These are phyloP conservation scores for Ricordea florida DNA, from an alignment of 92 coral and sea anemone species.

Conservation along the genomic window DNA sequence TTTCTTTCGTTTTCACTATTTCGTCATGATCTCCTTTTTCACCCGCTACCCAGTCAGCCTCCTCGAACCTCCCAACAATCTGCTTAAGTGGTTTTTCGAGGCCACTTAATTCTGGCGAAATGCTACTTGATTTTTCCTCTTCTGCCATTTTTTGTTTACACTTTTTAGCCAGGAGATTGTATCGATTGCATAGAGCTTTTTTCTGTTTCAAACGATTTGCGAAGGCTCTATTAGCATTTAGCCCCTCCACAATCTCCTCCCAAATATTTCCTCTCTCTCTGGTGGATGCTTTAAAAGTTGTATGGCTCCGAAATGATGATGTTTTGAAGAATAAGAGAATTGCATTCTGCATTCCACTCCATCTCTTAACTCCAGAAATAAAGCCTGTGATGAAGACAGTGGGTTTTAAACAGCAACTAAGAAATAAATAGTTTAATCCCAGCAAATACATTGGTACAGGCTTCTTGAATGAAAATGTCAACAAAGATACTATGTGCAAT, in stretches of 20 bases:
- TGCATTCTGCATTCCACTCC: constrained; percentile 1
- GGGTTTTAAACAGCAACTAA: no score
- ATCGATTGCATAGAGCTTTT: constrained; percentile 30
- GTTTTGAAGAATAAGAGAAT: background rate
- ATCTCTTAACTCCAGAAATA: no score
- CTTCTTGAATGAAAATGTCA: no score
- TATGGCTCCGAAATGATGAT: background rate
- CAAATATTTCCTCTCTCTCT: no score
- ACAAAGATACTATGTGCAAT: no score
- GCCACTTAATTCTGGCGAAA: constrained; percentile 23
- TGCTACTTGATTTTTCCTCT: constrained; percentile 37
- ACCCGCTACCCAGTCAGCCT: constrained; percentile 9
- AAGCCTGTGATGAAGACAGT: no score
- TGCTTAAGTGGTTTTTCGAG: constrained; percentile 14
- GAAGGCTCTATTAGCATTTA: background rate
- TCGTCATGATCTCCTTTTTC: background rate
- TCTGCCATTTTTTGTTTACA: constrained; percentile 33
- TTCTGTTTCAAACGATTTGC: background rate
- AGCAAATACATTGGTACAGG: no score
- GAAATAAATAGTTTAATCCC: no score
- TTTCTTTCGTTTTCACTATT: background rate
- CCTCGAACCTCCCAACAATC: constrained; percentile 17
- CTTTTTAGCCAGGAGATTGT: background rate
- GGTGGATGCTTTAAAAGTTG: background rate
- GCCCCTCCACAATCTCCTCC: no score